Evolutionary conservation across 23 tunicate species (phyloP), one percentile per base, ranked within the genome.

Genomic region (Halocynthia aurantium): DNA sequence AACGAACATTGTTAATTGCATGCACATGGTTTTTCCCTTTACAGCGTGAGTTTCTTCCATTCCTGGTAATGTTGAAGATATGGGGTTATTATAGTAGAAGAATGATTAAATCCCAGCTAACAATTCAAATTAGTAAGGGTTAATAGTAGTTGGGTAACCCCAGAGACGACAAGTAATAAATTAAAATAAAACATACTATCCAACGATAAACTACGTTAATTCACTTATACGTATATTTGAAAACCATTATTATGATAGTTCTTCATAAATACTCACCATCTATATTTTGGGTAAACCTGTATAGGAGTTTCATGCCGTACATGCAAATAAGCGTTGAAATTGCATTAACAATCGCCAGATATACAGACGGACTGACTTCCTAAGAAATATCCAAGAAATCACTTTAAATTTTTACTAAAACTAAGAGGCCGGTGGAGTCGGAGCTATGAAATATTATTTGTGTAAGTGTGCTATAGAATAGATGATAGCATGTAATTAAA

Each of bases 21-120:
- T 81, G 80, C 85, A 78, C 6, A 62, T 18, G 19, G 98, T 86
- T 82, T 92, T 92, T 21, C 98, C 98, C 57, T 52, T 70, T 8
- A 92, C 75, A 9, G 85, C 85, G 79, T 92, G 98, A 52, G 80
- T 83, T 60, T 75, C 76, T 67, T 92, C 98, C 92, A 92, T 86
- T 50, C 98, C 98, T 92, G 76, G 4, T 31, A 31, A 31, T 31
- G 44, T 40, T 40, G 5, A 67, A 22, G 11, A 81, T 51, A 12
- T 73, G n/a, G 51, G n/a, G 20, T 60, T 15, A 60, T 60, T 60
- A 5, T 20, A n/a, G 18, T 68, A 68, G 13, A n/a, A n/a, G 72
- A 5, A n/a, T 72, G 77, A 49, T 72, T 49, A 2, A 44, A 72
- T 12, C 13, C 12, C 40, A n/a, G 62, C 19, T 72, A 67, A 67